Conservation (phyloP, 2,797 vertebrate genomes). For the Taeniopygia guttata region DNA sequence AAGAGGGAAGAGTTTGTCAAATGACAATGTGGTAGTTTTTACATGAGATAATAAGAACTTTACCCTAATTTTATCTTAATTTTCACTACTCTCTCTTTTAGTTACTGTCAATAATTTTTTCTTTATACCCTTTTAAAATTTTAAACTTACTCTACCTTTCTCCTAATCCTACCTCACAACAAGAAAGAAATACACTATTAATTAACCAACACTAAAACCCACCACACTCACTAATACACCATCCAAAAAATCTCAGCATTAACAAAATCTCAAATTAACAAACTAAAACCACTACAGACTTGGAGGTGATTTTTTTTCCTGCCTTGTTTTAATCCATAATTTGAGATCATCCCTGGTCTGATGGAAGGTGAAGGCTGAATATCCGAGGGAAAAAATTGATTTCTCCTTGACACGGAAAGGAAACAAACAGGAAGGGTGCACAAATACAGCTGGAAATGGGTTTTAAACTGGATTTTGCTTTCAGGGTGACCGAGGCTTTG, state of each 20-base stretch:
- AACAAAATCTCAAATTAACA: not conserved
- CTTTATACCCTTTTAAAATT: not conserved
- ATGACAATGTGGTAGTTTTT: not conserved
- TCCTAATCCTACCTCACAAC: not conserved
- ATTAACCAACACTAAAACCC: not conserved
- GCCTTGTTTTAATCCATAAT: not conserved
- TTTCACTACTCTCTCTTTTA: not conserved
- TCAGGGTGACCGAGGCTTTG: slow-evolving; percentile 95
- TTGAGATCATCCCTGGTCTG: not conserved
- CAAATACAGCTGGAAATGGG: not conserved
- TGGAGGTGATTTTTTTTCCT: not conserved
- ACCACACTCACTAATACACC: not conserved
- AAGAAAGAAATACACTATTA: not conserved
- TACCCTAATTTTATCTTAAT: not conserved
- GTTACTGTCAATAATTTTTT: not conserved
- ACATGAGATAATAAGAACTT: not conserved
- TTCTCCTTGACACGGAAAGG: not conserved
- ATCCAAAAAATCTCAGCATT: not conserved
- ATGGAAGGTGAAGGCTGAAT: not conserved
- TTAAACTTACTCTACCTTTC: not conserved
- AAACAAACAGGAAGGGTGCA: not conserved
- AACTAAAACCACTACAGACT: not conserved
- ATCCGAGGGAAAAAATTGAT: not conserved
- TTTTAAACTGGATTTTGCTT: not conserved
- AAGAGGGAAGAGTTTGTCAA: not conserved